Percentiles rank a stretch among this genome's conserved stretches.
These are phyloP conservation scores for Saxidomus purpurata DNA, from an alignment of 1,140 invertebrate genomes.

Conservation along the genomic window DNA sequence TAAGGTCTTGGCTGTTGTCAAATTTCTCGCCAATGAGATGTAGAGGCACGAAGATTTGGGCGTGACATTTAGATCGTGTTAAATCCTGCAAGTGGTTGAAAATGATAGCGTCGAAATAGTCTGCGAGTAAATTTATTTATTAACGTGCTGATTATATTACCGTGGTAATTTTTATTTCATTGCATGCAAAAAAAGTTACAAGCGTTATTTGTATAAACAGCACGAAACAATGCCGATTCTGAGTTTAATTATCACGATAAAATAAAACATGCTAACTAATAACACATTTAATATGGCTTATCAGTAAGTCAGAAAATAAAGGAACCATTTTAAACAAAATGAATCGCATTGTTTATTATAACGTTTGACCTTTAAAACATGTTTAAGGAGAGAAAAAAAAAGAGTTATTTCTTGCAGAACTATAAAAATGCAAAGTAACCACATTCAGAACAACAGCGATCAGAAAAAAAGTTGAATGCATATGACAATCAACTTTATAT, in stretches of 20 bases:
- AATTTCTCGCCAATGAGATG: slow-evolving; percentile 9
- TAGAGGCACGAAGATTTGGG: not conserved
- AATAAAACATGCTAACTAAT: too few species aligned
- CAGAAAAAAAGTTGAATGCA: too few species aligned
- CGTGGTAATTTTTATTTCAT: too few species aligned
- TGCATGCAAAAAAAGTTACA: not conserved
- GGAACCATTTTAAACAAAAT: not conserved
- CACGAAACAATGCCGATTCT: not conserved
- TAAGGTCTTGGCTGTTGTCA: not conserved
- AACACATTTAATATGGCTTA: too few species aligned
- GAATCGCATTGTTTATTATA: not conserved
- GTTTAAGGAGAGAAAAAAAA: too few species aligned
- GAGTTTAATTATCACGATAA: not conserved
- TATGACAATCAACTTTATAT: too few species aligned
- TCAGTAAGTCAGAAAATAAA: not conserved
- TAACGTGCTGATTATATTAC: too few species aligned
- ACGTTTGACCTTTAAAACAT: too few species aligned
- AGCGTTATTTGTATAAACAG: not conserved
- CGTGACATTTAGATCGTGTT: not conserved
- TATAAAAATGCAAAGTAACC: too few species aligned
- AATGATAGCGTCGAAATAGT: not conserved
- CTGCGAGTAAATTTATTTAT: too few species aligned
- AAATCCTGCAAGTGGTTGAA: slow-evolving; percentile 14
- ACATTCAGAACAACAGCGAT: too few species aligned
- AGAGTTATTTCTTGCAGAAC: too few species aligned